Evolutionary conservation across 2,113 vertebrate species (phyloP), one percentile per base, ranked within the genome.

Genomic region (Furnarius figulus): DNA sequence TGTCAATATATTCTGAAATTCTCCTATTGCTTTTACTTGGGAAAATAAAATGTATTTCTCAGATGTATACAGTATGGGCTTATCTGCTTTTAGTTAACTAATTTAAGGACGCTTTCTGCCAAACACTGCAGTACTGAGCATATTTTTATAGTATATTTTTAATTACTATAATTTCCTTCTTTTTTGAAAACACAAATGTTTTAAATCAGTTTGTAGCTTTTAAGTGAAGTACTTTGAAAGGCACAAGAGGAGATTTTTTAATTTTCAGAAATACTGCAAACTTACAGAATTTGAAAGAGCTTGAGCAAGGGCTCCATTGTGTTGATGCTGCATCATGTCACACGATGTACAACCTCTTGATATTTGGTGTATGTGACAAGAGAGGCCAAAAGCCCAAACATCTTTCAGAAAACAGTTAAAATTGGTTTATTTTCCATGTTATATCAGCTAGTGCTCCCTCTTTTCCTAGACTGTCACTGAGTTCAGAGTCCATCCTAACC

Each of bases 11-110:
- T 40, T 92, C 25, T 46, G 18, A 72, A 80, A 93, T 80, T 93
- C 72, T 85, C 10, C 39, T 88, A 3, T 59, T 81, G 52, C 39
- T 90, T 95, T 96, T 85, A 37, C 47, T 56, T 86, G 44, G 12
- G 37, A 80, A 92, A 94, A 90, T 83, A 95, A 94, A 55, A 31
- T 74, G 76, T 19, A 47, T 87, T 93, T 72, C 71, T 95, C 39
- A 93, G 62, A 14, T 5, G 1, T 40, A 62, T 8, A 18, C 42
- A 56, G 16, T 76, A 28, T 30, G 89, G 46, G 10, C 59, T 85
- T 66, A 71, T 40, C 42, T 92, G 42, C 14, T 11, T 87, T 63
- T 85, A 75, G 8, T 56, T 42, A 47, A 31, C 6, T 47, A 30
- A 10, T 92, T 66, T 79, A 55, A 63, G 44, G 70, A 35, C 15